Percentiles rank a stretch among this genome's conserved stretches.
These are phyloP conservation scores for Patella depressa DNA, from an alignment of 2,888 invertebrate species.

Conservation along the genomic window DNA sequence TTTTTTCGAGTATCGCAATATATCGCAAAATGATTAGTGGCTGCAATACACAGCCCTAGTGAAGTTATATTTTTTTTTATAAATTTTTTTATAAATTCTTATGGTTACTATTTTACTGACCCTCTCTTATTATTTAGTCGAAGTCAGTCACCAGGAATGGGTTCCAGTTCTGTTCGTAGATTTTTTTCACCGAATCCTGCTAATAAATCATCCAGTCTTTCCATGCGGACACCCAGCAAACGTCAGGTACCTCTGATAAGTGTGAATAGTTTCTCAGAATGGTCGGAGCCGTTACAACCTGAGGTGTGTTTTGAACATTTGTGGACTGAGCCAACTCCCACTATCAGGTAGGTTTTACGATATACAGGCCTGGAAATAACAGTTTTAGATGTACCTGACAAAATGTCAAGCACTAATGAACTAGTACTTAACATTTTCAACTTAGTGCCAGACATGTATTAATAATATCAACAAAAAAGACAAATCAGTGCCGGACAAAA, in stretches of 20 bases:
- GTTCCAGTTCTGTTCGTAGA: conserved; percentile 58
- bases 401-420: too few relatives aligned
- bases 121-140: conserved; percentile 67
- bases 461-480: too few relatives aligned
- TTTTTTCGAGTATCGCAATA: too few relatives aligned
- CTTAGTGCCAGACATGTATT: too few relatives aligned
- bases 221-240: conserved; percentile 51
- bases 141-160: conserved; percentile 73
- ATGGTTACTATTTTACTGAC: background rate
- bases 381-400: too few relatives aligned
- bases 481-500: too few relatives aligned
- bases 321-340: conserved; percentile 81
- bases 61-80: too few relatives aligned
- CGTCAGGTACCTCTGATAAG: conserved; percentile 55
- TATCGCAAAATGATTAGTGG: too few relatives aligned
- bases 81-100: too few relatives aligned
- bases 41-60: too few relatives aligned
- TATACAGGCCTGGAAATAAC: background rate
- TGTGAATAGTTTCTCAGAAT: conserved; percentile 55
- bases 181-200: conserved; percentile 61
- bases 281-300: conserved; percentile 82
- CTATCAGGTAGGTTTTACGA: conserved; percentile 66
- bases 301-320: conserved; percentile 90
- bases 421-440: too few relatives aligned
- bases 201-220: conserved; percentile 48